Evolutionary conservation across 1,140 invertebrate species (phyloP).

Genomic region (Lepidurus arcticus): DNA sequence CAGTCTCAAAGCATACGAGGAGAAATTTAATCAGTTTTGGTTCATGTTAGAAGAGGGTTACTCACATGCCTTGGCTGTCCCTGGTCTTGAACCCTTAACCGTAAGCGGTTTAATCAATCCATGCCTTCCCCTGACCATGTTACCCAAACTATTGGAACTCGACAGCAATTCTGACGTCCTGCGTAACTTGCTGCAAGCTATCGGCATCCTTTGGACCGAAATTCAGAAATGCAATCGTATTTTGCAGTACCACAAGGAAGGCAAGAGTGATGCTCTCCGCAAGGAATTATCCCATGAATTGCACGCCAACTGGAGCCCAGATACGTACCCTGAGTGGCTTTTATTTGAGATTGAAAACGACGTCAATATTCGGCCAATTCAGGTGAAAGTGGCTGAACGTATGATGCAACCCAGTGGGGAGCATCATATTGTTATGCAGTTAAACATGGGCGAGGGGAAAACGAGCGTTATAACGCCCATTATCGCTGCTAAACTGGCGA

Average conservation of each 20-base stretch:
- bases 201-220: neutral
- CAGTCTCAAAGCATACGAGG: too few species aligned
- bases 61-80: too few species aligned
- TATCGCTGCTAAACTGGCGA: slow-evolving; percentile 33
- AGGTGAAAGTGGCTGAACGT: slow-evolving; percentile 35
- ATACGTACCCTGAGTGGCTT: slow-evolving; percentile 36
- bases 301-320: slow-evolving; percentile 34
- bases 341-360: slow-evolving; percentile 37
- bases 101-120: too few species aligned
- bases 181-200: neutral
- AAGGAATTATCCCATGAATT: neutral
- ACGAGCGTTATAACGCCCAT: slow-evolving; percentile 38
- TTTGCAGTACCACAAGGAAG: neutral
- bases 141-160: too few species aligned
- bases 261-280: neutral
- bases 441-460: slow-evolving; percentile 39
- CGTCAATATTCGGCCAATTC: slow-evolving; percentile 33
- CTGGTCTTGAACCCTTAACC: too few species aligned
- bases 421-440: slow-evolving; percentile 35
- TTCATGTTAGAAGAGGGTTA: too few species aligned
- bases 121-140: too few species aligned
- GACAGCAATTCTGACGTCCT: too few species aligned
- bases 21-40: too few species aligned
- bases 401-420: slow-evolving; percentile 32
- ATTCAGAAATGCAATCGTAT: neutral